A percentile compares a stretch with the other conserved stretches of the same genome.
These are phyloP conservation scores for Timema cristinae DNA, from an alignment of 2,888 invertebrate genomes.

Conservation along the genomic window DNA sequence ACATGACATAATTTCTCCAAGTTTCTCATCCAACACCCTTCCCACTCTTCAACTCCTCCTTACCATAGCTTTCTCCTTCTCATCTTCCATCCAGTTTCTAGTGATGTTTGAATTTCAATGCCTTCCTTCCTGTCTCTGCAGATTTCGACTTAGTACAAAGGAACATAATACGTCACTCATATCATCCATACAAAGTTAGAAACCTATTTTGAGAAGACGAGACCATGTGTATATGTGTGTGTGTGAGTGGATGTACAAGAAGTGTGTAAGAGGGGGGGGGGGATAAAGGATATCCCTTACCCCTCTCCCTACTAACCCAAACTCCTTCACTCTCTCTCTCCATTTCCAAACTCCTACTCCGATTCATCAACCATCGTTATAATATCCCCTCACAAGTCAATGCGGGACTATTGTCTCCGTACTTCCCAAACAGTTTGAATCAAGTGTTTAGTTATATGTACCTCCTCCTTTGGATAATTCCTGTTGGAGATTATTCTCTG, in stretches of 20 bases:
- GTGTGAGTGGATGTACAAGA: constrained; percentile 1
- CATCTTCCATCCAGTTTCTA: neutral
- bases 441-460: constrained; percentile 24
- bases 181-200: constrained; percentile 17
- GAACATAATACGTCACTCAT: constrained; percentile 17
- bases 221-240: constrained; percentile 14
- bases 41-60: neutral
- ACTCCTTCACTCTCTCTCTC: too few species aligned
- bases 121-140: constrained; percentile 16
- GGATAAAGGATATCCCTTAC: neutral
- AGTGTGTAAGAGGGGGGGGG: neutral
- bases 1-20: neutral
- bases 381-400: constrained; percentile 23
- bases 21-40: neutral
- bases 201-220: constrained; percentile 17
- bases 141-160: constrained; percentile 16
- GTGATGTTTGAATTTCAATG: constrained; percentile 15
- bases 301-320: neutral
- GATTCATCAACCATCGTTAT: constrained; percentile 25
- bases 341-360: neutral
- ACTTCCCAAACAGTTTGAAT: constrained; percentile 26
- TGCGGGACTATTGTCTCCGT: constrained; percentile 26
- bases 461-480: constrained; percentile 12
- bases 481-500: constrained; percentile 10
- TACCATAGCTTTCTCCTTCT: neutral